phyloP scores from a whole-genome alignment of 1,140 invertebrate species.

The Dinoponera quadriceps region DNA sequence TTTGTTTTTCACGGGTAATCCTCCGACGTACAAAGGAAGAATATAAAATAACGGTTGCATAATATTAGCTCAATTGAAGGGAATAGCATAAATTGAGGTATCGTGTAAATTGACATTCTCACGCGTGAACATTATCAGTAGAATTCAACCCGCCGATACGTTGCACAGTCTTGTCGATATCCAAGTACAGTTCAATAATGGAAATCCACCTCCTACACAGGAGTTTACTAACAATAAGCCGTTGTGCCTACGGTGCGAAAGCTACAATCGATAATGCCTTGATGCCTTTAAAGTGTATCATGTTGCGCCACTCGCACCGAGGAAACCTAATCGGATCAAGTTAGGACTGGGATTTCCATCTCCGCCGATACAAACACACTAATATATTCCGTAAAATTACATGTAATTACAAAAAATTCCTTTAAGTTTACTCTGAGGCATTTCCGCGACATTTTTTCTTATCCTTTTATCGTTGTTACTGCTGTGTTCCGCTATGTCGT shows the following conservation, averaged over 20 bases:
- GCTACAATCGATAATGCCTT: slow-evolving; percentile 18
- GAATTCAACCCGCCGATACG: background rate
- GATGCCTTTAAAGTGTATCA: slow-evolving; percentile 27
- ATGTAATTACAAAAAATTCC: too few relatives aligned
- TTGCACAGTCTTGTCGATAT: background rate
- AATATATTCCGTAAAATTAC: background rate
- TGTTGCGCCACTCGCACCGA: background rate
- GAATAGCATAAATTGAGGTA: too few relatives aligned
- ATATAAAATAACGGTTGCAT: too few relatives aligned
- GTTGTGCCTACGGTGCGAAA: background rate
- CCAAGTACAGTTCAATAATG: background rate
- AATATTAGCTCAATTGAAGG: too few relatives aligned
- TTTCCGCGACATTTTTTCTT: too few relatives aligned
- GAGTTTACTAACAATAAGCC: background rate
- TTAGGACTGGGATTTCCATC: background rate
- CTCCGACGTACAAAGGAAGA: too few relatives aligned
- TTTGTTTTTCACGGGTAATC: too few relatives aligned
- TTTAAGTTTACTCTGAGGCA: too few relatives aligned
- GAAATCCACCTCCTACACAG: background rate
- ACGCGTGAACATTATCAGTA: too few relatives aligned
- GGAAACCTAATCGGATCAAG: slow-evolving; percentile 13
- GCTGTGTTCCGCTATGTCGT: too few relatives aligned
- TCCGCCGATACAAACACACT: background rate
- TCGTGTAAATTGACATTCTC: too few relatives aligned
- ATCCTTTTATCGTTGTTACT: too few relatives aligned